phyloP scores from a whole-genome alignment of 2,113 vertebrate species.

The Mionectes macconnelli region DNA sequence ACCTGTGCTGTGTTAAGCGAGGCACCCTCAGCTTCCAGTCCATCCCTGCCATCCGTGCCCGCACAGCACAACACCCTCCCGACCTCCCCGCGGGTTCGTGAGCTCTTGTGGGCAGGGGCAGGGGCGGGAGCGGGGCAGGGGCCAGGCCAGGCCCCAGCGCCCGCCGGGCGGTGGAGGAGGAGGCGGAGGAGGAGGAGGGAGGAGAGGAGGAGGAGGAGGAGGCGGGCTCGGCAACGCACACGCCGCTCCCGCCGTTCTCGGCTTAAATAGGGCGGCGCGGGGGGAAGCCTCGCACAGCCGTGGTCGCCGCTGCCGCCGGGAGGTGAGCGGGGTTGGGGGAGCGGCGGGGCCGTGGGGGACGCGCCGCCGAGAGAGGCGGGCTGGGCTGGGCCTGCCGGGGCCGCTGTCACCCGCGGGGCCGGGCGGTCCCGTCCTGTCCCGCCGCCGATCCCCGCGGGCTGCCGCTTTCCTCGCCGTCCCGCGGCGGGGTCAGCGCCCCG shows the following conservation, averaged over 20 bases:
- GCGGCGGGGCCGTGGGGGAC: neutral
- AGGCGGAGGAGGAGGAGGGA: neutral
- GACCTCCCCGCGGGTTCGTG: accelerated
- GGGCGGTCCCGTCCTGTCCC: neutral
- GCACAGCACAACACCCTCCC: accelerated
- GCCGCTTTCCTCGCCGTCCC: neutral
- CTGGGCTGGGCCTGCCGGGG: neutral
- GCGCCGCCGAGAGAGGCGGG: neutral
- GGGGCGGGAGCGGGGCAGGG: too few species aligned
- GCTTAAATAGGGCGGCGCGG: slow-evolving; percentile 42
- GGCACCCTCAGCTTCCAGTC: accelerated
- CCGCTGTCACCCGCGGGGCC: neutral
- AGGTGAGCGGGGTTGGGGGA: neutral
- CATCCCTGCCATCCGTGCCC: neutral
- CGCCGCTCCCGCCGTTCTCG: neutral
- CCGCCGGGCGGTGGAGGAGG: neutral
- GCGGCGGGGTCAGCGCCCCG: neutral
- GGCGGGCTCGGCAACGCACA: neutral
- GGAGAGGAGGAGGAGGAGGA: neutral
- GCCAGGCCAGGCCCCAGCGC: neutral
- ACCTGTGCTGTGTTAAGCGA: accelerated
- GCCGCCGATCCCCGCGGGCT: neutral
- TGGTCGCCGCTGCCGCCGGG: neutral
- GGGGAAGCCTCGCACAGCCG: accelerated
- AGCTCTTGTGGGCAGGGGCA: accelerated